Evolutionary conservation across 35 echinoderm and acorn worm species (phyloP).

Genomic region (Acanthaster planci): DNA sequence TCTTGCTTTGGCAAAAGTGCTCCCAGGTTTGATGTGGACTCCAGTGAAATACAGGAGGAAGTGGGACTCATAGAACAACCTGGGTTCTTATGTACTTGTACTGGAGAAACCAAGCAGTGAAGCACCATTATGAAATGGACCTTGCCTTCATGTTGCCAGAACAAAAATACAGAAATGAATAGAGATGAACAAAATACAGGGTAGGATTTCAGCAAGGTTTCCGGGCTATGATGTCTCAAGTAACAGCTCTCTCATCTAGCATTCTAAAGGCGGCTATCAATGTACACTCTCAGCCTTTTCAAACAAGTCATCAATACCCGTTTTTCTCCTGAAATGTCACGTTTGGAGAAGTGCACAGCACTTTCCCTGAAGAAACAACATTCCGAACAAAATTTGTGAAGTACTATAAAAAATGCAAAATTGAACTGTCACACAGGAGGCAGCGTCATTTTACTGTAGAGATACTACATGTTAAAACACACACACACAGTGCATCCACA

Average conservation of each 20-base stretch:
- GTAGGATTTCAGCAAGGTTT: background rate
- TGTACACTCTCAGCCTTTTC: background rate
- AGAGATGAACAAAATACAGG: background rate
- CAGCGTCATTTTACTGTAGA: too few relatives aligned
- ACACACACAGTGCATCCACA: constrained; percentile 10
- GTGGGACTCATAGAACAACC: background rate
- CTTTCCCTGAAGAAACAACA: background rate
- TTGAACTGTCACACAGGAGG: too few relatives aligned
- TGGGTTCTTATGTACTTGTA: background rate
- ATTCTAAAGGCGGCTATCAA: background rate
- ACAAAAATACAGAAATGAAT: background rate
- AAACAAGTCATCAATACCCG: background rate
- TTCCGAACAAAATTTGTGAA: background rate
- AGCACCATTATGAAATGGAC: background rate
- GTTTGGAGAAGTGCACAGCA: background rate
- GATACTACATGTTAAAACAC: background rate
- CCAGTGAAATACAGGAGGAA: background rate
- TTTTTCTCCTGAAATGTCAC: constrained; percentile 1
- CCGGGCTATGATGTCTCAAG: constrained; percentile 16
- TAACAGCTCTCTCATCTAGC: background rate
- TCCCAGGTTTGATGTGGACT: background rate
- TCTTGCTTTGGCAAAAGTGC: background rate
- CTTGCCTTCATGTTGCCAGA: background rate
- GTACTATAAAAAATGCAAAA: too few relatives aligned
- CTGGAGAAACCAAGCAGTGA: background rate